Evolutionary conservation across 2,797 vertebrate species (phyloP), one percentile per base, ranked within the genome.

Genomic region (Microhierax caerulescens): DNA sequence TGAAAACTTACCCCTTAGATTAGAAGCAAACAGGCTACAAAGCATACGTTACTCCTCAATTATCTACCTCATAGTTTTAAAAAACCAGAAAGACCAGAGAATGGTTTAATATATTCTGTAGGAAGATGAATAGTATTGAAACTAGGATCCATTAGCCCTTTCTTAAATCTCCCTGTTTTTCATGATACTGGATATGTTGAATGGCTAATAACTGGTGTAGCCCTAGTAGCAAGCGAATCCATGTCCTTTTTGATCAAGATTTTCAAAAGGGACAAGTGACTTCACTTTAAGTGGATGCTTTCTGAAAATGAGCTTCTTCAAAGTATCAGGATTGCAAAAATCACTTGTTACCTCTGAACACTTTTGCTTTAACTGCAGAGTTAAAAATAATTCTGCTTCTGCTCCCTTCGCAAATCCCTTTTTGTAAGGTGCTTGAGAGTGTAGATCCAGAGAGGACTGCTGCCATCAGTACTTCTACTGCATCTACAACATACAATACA

Each of bases 121-220:
- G 37, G 28, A 93, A 95, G 70, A 89, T 68, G 41, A 81, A 57
- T 0, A 74, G 48, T 59, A 69, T 20, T 86, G 53, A 80, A 95
- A 83, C 70, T 27, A 78, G 63, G 68, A 92, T 85, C 60, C 19
- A 23, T 67, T 95, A 97, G 88, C 92, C 95, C 96, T 96, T 96
- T 93, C 68, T 75, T 94, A 59, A 41, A 75, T 84, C 72, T 79
- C 90, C 56, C 68, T 39, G 22, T 34, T 78, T 92, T 93, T 87
- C 32, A 83, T 37, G 37, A 73, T 30, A 74, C 22, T 63, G 72
- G 75, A 51, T 96, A 56, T 76, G 88, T 6, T 37, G 75, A 85
- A 82, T 85, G 25, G 43, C 68, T 86, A 43, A 67, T 80, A 74
- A 59, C 39, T 63, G 50, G 59, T 32, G 15, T 51, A 94, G 76